Conservation (phyloP, 2,888 invertebrate species). For the Troglohyphantes excavatus region DNA sequence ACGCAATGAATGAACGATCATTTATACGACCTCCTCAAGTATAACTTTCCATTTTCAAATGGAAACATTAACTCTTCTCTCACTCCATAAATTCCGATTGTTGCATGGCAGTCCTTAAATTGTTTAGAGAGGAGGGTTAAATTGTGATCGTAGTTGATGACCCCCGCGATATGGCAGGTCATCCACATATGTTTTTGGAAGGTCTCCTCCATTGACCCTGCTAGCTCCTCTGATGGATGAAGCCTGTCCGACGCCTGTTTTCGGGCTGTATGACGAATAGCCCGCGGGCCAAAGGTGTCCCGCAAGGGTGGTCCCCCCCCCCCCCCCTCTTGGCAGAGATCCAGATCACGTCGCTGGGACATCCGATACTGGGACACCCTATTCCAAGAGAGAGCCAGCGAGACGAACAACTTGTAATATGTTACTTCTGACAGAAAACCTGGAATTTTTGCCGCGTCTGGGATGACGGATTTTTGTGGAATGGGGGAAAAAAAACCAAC, state of each 20-base stretch:
- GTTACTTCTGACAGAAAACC: conserved; percentile 43
- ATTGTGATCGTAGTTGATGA: conserved; percentile 8
- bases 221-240: conserved; percentile 66
- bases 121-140: conserved; percentile 14
- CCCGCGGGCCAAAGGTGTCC: conserved; percentile 65
- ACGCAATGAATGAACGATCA: no score
- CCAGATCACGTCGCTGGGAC: conserved; percentile 57
- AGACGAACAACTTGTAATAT: conserved; percentile 65
- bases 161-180: conserved; percentile 26
- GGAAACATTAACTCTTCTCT: background rate
- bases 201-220: conserved; percentile 34
- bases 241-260: conserved; percentile 70
- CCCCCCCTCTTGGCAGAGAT: conserved; percentile 46
- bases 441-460: conserved; percentile 6
- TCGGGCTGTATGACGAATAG: conserved; percentile 73
- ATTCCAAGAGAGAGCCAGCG: conserved; percentile 15
- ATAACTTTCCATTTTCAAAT: background rate
- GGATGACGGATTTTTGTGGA: background rate
- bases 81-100: background rate
- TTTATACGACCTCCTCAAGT: no score
- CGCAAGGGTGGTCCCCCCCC: conserved; percentile 48
- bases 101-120: background rate
- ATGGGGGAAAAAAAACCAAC: background rate
- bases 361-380: conserved; percentile 42
- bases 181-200: conserved; percentile 44